Evolutionary conservation across 2,113 vertebrate species (phyloP).

Genomic region (Corythaixoides concolor): DNA sequence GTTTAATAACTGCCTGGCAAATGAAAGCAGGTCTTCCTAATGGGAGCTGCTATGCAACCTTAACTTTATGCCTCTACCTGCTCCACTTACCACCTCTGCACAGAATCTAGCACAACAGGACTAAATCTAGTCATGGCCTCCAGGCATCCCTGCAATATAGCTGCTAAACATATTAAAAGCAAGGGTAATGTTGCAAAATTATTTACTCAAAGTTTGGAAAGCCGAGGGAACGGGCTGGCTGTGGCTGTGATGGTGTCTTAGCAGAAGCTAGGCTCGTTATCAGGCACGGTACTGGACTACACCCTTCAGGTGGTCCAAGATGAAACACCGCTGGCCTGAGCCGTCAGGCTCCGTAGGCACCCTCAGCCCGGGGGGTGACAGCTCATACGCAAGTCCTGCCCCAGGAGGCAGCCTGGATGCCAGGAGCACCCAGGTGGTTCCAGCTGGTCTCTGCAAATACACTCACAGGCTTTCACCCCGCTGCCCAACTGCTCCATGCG

Average conservation of each 20-base stretch:
- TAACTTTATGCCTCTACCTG: slow-evolving; percentile 53
- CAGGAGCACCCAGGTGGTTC: not conserved
- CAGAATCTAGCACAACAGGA: slow-evolving; percentile 21
- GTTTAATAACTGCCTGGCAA: slow-evolving; percentile 22
- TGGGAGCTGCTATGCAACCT: slow-evolving; percentile 38
- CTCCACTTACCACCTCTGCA: not conserved
- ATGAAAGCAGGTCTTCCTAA: slow-evolving; percentile 26
- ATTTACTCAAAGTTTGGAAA: not conserved
- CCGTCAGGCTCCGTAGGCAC: not conserved
- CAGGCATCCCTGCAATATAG: not conserved
- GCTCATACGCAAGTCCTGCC: not conserved
- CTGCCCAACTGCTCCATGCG: not conserved
- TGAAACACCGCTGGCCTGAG: not conserved
- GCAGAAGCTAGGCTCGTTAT: fast-evolving
- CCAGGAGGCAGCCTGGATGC: not conserved
- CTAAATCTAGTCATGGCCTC: slow-evolving; percentile 15
- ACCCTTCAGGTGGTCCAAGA: fast-evolving
- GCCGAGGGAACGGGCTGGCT: not conserved
- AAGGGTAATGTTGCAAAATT: not conserved
- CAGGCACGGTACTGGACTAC: not conserved
- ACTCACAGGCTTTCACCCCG: not conserved
- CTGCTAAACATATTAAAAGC: not conserved
- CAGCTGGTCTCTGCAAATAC: not conserved
- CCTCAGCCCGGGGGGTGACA: fast-evolving
- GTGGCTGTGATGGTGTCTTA: too few species aligned